Base-by-base conservation (phyloP, 2,888 invertebrate species). In the Julus scanicus region DNA sequence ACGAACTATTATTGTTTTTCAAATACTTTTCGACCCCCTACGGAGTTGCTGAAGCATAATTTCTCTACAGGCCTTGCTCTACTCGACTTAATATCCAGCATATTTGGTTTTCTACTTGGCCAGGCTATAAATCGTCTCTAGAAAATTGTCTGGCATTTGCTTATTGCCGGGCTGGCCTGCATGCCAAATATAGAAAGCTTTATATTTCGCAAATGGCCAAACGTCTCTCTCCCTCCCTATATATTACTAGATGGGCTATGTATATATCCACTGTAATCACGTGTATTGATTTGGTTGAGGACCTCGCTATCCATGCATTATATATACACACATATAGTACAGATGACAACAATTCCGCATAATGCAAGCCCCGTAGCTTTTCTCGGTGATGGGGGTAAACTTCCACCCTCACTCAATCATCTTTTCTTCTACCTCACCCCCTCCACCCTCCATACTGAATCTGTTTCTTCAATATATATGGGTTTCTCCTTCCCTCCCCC, bases 81-180 rank as follows among this genome's bases (percentile, higher is more conserved):
- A 80, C 37, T 80, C 80, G 80, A 80, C 11, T 80, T 80, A 80
- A 80, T 80, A 80, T 80, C 80, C 37, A 37, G 37, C 80, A 80
- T 80, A 80, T 80, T 80, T 80, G 80, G 80, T 80, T 80, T 80
- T 80, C 80, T 80, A 80, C 29, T 29, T 13, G 80, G 29, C 80
- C 80, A 37, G 29, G 80, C 80, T 80, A 80, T 80, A 80, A 80
- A 80, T 80, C 80, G 80, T 80, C 80, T 80, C 80, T 37, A 37
- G 80, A 80, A 80, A 80, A 80, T 80, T 80, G 80, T 80, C 80
- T 80, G 80, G 80, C 80, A 80, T 80, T 80, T 80, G 80, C 80
- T 80, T 80, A 80, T 80, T 80, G 80, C 80, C 80, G 80, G 37
- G 80, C 80, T 80, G 80, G 80, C 20, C 80, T 80, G 80, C 80